These are phyloP conservation scores for Caenorhabditis macrosperma DNA, from an alignment of 2,888 invertebrate species.

Conservation along the genomic window DNA sequence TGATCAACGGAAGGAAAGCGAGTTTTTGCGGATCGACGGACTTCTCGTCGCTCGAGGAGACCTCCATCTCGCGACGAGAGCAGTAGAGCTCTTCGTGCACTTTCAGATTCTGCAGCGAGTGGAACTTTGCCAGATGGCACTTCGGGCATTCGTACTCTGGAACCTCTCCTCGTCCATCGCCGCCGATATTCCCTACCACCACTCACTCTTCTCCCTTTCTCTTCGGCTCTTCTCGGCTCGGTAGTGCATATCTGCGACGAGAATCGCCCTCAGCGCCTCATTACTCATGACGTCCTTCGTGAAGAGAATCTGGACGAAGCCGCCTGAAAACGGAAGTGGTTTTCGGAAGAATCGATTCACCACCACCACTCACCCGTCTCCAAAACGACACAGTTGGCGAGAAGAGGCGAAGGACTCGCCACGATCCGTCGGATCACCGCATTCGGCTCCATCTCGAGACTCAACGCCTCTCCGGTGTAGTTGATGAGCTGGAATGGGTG, in stretches of 20 bases:
- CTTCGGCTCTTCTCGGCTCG: slow-evolving; percentile 21
- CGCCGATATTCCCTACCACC: neutral
- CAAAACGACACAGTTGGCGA: slow-evolving; percentile 63
- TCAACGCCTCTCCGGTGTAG: slow-evolving; percentile 52
- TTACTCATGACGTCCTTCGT: slow-evolving; percentile 34
- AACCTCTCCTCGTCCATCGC: neutral
- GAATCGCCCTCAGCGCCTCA: slow-evolving; percentile 27
- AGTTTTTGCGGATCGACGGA: slow-evolving; percentile 6
- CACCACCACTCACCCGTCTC: slow-evolving; percentile 35
- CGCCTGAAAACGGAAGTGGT: slow-evolving; percentile 9
- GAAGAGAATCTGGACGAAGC: slow-evolving; percentile 40
- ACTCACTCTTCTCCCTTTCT: slow-evolving; percentile 37
- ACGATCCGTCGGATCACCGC: slow-evolving; percentile 35
- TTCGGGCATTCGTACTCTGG: slow-evolving; percentile 60
- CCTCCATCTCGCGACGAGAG: slow-evolving; percentile 11
- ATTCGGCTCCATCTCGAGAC: slow-evolving; percentile 39
- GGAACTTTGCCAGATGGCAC: slow-evolving; percentile 65
- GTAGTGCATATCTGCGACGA: slow-evolving; percentile 52
- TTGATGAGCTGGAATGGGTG: slow-evolving; percentile 48
- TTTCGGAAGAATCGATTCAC: neutral
- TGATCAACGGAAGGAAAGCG: slow-evolving; percentile 35
- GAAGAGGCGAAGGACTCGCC: slow-evolving; percentile 26
- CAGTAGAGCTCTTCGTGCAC: slow-evolving; percentile 64
- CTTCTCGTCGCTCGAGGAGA: neutral
- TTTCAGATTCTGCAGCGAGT: slow-evolving; percentile 50